A percentile compares a stretch with the other conserved stretches of the same genome.
Conservation (phyloP, 1,140 invertebrate genomes). For the Epicauta chinensis region DNA sequence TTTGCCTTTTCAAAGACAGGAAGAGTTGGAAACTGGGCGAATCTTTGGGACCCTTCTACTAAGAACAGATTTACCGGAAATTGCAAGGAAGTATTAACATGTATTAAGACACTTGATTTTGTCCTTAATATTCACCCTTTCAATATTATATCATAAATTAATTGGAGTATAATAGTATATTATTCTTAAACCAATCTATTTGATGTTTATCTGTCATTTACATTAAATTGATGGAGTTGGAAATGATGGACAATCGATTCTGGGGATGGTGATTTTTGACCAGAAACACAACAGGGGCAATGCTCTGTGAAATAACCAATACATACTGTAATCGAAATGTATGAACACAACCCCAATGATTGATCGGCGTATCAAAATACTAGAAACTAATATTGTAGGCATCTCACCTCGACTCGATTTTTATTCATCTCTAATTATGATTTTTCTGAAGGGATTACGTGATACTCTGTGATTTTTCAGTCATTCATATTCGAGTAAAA, state of each 20-base stretch:
- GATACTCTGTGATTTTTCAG: slow-evolving; percentile 3
- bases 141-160: slow-evolving; percentile 15
- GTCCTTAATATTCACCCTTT: slow-evolving; percentile 14
- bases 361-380: slow-evolving; percentile 13
- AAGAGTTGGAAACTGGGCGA: too few species aligned
- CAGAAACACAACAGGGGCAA: slow-evolving; percentile 21
- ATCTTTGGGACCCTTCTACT: not conserved
- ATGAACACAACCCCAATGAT: slow-evolving; percentile 17
- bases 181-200: too few species aligned
- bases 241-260: slow-evolving; percentile 13
- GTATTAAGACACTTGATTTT: slow-evolving; percentile 27
- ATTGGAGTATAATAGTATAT: slow-evolving; percentile 1
- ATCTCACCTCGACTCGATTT: slow-evolving; percentile 14
- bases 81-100: slow-evolving; percentile 32
- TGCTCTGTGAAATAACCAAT: slow-evolving; percentile 27
- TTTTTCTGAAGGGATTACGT: too few species aligned
- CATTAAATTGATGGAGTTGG: slow-evolving; percentile 19
- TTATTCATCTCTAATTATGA: not conserved
- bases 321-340: slow-evolving; percentile 21
- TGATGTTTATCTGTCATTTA: slow-evolving; percentile 11
- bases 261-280: slow-evolving; percentile 15
- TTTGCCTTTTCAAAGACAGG: too few species aligned
- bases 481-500: slow-evolving; percentile 11
- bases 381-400: slow-evolving; percentile 21
- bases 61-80: slow-evolving; percentile 20